These are phyloP conservation scores for Zaprionus inermis DNA, from an alignment of 1,140 invertebrate species.

Conservation along the genomic window DNA sequence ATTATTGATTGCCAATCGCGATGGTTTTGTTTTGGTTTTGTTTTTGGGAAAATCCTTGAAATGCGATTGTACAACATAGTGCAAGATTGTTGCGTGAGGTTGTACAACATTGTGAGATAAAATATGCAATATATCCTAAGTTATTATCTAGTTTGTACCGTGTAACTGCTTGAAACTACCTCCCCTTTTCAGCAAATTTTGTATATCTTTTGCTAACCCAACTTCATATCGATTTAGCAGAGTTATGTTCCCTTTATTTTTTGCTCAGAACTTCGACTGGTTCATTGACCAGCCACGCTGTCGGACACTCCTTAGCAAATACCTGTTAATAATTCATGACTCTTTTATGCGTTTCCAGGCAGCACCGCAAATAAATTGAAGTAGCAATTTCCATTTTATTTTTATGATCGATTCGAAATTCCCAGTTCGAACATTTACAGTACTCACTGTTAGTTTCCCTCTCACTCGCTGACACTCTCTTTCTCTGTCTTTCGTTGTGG, in stretches of 20 bases:
- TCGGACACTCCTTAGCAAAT: constrained; percentile 41
- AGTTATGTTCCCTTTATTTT: constrained; percentile 6
- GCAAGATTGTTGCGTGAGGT: neutral
- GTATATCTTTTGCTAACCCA: neutral
- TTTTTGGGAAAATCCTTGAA: neutral
- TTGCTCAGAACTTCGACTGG: constrained; percentile 23
- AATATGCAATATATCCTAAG: neutral
- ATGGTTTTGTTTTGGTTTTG: constrained; percentile 9
- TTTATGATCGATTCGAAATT: constrained; percentile 78
- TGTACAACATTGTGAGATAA: neutral
- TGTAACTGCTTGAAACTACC: too few species aligned
- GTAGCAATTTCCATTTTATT: constrained; percentile 71
- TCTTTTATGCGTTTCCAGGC: constrained; percentile 62
- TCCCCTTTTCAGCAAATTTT: neutral
- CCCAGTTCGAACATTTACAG: constrained; percentile 72
- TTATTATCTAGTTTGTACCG: neutral
- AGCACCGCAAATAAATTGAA: constrained; percentile 74
- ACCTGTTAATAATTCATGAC: constrained; percentile 80
- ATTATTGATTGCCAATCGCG: constrained; percentile 42
- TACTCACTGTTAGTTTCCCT: constrained; percentile 14
- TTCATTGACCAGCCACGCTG: constrained; percentile 61
- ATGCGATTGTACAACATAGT: neutral
- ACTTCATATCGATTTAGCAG: neutral
- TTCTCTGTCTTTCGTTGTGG: constrained; percentile 29
- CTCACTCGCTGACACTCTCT: neutral